These are phyloP conservation scores for Cartodere bifasciata DNA, from an alignment of 2,888 invertebrate species.

Conservation along the genomic window DNA sequence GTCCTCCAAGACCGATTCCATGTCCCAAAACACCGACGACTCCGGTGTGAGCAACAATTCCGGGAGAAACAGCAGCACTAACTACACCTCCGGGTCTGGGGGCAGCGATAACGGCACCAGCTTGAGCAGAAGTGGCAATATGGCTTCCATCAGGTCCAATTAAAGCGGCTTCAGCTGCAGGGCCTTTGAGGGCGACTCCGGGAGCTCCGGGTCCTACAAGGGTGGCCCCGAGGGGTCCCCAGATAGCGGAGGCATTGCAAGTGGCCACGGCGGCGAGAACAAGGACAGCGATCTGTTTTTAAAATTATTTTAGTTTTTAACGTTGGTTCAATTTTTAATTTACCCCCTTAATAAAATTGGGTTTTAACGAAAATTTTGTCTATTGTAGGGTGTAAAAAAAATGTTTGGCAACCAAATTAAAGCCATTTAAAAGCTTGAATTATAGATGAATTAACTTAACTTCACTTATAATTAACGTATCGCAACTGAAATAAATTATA, in stretches of 20 bases:
- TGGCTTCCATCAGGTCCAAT: constrained; percentile 33
- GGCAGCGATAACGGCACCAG: constrained; percentile 31
- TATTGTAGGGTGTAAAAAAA: too few relatives aligned
- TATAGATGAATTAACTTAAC: too few relatives aligned
- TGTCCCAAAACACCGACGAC: constrained; percentile 14
- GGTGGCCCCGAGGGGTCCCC: constrained; percentile 20
- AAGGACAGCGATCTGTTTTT: constrained; percentile 18
- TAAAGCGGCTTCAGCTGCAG: constrained; percentile 23
- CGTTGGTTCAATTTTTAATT: too few relatives aligned
- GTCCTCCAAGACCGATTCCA: constrained; percentile 17
- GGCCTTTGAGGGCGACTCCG: constrained; percentile 25
- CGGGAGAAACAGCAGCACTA: constrained; percentile 26
- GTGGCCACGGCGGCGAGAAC: constrained; percentile 20
- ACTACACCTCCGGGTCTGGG: constrained; percentile 27
- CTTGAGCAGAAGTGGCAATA: constrained; percentile 34
- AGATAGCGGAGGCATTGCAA: constrained; percentile 23
- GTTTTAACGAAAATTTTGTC: too few relatives aligned
- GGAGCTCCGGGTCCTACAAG: constrained; percentile 26
- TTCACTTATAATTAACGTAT: too few relatives aligned
- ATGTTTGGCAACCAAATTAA: too few relatives aligned
- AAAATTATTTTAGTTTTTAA: too few relatives aligned
- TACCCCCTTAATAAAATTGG: too few relatives aligned
- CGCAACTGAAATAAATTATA: too few relatives aligned
- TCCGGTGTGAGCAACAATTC: constrained; percentile 17
- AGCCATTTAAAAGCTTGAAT: too few relatives aligned